A percentile compares a stretch with the other conserved stretches of the same genome.
Conservation (phyloP, 2,113 vertebrate genomes). For the Oreotragus oreotragus region DNA sequence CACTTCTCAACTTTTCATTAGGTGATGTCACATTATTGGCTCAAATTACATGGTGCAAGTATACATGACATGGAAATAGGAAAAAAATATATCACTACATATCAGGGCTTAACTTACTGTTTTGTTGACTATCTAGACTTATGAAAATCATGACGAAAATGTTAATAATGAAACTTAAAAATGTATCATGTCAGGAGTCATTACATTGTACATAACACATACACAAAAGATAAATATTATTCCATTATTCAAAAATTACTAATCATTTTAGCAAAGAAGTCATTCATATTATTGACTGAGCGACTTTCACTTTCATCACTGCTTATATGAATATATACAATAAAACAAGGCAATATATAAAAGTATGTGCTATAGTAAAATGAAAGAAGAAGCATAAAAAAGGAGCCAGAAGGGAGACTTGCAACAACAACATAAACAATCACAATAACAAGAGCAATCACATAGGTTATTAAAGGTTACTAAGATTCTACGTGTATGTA, state of each 20-base stretch:
- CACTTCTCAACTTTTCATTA: background rate
- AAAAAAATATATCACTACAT: background rate
- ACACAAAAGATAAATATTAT: background rate
- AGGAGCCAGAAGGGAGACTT: background rate
- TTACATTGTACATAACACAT: background rate
- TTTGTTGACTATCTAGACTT: background rate
- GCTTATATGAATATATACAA: background rate
- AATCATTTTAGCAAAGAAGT: background rate
- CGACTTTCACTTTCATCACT: background rate
- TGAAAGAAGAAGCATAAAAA: background rate
- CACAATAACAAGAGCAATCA: background rate
- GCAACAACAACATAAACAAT: background rate
- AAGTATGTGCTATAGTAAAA: background rate
- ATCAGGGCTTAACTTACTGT: background rate
- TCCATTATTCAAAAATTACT: background rate
- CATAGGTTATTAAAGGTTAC: background rate
- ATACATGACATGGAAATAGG: background rate
- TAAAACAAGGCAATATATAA: background rate
- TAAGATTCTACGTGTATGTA: background rate
- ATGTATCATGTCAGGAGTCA: background rate
- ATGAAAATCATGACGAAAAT: background rate
- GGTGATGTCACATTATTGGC: background rate
- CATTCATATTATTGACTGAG: background rate
- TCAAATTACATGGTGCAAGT: background rate
- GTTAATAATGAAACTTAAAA: background rate